A percentile compares a stretch with the other conserved stretches of the same genome.
Conservation (phyloP, 2,113 vertebrate species). For the Chitala chitala region DNA sequence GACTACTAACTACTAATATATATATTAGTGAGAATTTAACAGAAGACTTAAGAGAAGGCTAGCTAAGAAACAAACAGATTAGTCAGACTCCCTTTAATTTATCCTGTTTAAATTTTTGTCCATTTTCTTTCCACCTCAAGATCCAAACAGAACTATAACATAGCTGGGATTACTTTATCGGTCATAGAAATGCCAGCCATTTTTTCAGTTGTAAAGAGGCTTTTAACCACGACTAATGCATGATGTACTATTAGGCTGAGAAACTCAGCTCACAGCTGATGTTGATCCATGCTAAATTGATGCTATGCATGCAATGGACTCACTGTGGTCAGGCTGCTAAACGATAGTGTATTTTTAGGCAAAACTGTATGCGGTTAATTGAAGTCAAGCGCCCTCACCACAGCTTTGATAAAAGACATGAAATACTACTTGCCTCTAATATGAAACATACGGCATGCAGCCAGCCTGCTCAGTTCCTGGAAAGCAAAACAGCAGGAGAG, state of each 20-base stretch:
- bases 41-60: too few relatives aligned
- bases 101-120: too few relatives aligned
- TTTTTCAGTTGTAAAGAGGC: background rate
- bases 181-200: too few relatives aligned
- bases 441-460: background rate
- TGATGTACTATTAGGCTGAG: background rate
- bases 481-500: background rate
- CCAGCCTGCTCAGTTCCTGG: conserved; percentile 1
- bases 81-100: too few relatives aligned
- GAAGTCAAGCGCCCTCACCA: background rate
- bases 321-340: background rate
- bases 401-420: conserved; percentile 1
- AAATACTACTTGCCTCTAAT: conserved; percentile 10
- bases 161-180: too few relatives aligned
- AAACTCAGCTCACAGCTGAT: background rate
- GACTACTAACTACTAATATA: too few relatives aligned
- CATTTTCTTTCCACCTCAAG: too few relatives aligned
- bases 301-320: background rate
- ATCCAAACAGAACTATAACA: too few relatives aligned
- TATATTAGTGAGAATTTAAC: too few relatives aligned
- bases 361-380: conserved; percentile 3
- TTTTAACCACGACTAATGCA: background rate
- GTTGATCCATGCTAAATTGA: background rate
- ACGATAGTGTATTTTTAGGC: conserved; percentile 7
- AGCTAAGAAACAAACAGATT: too few relatives aligned